phyloP scores from a whole-genome alignment of 1,140 invertebrate genomes.

The Caenorhabditis inopinata region DNA sequence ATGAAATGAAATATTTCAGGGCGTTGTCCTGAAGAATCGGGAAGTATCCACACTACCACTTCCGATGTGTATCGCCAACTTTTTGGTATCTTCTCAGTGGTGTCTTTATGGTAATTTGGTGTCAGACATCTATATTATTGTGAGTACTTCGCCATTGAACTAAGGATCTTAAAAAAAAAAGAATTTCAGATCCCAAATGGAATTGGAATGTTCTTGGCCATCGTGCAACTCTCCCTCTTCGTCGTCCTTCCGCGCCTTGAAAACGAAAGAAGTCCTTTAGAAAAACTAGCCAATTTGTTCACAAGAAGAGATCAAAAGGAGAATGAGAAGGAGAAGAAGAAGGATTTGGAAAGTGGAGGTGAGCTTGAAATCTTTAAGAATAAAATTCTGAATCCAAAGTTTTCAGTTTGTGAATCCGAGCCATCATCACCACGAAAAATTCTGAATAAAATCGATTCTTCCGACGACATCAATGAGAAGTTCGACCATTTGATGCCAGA shows the following conservation, averaged over 20 bases:
- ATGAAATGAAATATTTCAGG: constrained; percentile 32
- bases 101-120: constrained; percentile 63
- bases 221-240: constrained; percentile 63
- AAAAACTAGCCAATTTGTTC: not conserved
- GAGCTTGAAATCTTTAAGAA: not conserved
- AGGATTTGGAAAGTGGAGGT: not conserved
- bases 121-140: constrained; percentile 61
- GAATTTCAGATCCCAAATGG: constrained; percentile 58
- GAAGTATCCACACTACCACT: constrained; percentile 57
- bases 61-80: constrained; percentile 63
- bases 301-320: not conserved
- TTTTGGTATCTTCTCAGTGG: constrained; percentile 64
- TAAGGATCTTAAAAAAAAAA: not conserved
- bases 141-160: constrained; percentile 34
- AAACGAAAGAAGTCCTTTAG: constrained; percentile 3
- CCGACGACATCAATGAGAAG: not conserved
- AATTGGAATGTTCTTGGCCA: constrained; percentile 58
- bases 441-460: not conserved
- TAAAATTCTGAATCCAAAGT: too few species aligned
- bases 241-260: constrained; percentile 53
- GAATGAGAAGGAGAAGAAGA: not conserved
- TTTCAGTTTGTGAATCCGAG: not conserved
- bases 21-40: constrained; percentile 56
- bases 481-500: constrained; percentile 2
- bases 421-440: not conserved